Evolutionary conservation across 2,113 vertebrate species (phyloP), one percentile per base, ranked within the genome.

Genomic region (Pangasianodon hypophthalmus): DNA sequence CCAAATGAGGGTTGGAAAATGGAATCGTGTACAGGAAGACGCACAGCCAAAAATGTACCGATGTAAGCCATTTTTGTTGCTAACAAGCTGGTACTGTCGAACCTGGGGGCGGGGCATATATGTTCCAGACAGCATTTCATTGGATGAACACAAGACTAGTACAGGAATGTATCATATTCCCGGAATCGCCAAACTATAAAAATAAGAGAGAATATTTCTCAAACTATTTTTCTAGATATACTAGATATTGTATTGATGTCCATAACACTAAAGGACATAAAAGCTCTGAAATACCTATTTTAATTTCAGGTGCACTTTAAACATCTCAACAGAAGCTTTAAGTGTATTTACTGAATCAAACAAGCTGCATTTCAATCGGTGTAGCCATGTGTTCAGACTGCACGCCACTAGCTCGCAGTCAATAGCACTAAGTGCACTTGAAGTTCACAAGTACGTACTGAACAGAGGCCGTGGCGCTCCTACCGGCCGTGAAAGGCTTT

Each of bases 391-490:
- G 37, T 54, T 88, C 56, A 21, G 87, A 80, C 41, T 32, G 41
- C 44, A 88, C 87, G 69, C 62, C n/a, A 83, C 2, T 48, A 41
- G 46, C 79, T 54, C 46, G 11, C 19, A 41, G n/a, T 83, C n/a
- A 54, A 88, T 18, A 88, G 29, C 77, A 82, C n/a, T 4, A 52
- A 88, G 87, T 41, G 77, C 37, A 54, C 77, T 88, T 54, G 19
- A 48, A 69, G 60, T 46, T 21, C 75, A 50, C 54, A 19, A 87
- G 86, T 62, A 50, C 56, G 44, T 16, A 26, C 26, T 52, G 60
- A 62, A 83, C 0, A 29, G 24, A 48, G 62, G 60, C 62, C 14
- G 41, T 7, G 50, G 64, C 37, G 64, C 83, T 80, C 19, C 84
- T 84, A 82, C 24, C 52, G 64, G 56, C 44, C 44, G 26, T 44